phyloP scores from a whole-genome alignment of 2,113 vertebrate genomes.

The Sebastes fasciatus region DNA sequence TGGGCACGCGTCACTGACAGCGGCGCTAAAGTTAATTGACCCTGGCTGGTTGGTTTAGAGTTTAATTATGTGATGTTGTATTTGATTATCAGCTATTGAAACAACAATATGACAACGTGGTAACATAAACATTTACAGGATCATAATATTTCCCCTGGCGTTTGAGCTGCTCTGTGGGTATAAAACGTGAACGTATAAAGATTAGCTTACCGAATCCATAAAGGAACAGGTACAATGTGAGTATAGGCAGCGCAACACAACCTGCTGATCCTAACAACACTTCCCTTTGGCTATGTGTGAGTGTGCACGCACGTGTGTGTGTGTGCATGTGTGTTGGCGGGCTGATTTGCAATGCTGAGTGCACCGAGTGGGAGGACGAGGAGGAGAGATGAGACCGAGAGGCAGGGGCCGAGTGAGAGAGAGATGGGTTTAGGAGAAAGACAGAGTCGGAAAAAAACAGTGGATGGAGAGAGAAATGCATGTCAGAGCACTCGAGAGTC shows the following conservation, averaged over 20 bases:
- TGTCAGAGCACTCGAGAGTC: constrained; percentile 65
- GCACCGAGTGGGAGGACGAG: constrained; percentile 77
- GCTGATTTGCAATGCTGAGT: constrained; percentile 80
- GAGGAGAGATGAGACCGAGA: constrained; percentile 76
- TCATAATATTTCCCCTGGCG: not conserved
- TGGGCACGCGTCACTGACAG: not conserved
- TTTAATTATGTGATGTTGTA: not conserved
- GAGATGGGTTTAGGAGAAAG: constrained; percentile 58
- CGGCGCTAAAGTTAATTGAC: not conserved
- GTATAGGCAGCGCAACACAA: constrained; percentile 49
- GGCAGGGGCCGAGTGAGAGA: constrained; percentile 63
- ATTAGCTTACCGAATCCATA: constrained; percentile 50
- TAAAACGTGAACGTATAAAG: not conserved
- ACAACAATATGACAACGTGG: not conserved
- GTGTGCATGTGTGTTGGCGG: constrained; percentile 67
- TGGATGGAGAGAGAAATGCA: constrained; percentile 62
- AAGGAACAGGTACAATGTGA: constrained; percentile 54
- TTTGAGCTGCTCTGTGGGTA: not conserved
- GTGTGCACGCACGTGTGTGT: constrained; percentile 16
- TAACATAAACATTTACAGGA: not conserved
- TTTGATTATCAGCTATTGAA: not conserved
- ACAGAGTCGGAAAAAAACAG: constrained; percentile 51
- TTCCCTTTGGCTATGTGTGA: constrained; percentile 48
- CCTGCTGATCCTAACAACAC: constrained; percentile 54
- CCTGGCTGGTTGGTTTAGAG: not conserved